Base-by-base conservation (phyloP, 2,888 invertebrate species). In the Andrena minutula region DNA sequence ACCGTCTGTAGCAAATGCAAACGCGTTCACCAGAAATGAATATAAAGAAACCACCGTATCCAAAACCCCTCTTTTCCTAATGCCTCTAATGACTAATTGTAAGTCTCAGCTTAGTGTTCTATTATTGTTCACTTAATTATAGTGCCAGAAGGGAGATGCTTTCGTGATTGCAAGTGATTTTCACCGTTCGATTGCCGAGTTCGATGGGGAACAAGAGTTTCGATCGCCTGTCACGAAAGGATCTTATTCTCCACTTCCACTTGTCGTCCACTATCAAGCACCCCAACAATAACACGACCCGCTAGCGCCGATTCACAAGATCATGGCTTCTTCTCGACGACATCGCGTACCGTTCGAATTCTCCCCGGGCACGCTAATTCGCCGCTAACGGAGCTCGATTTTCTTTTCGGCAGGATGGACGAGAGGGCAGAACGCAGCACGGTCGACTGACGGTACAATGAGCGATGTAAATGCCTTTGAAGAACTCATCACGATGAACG, bases 381-480 rank as follows among this genome's bases (percentile, higher is more conserved):
- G 28, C 60, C 16, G 53, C 20, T 84, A 79, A 84, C 56, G 16
- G 32, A 41, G 3, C 23, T 20, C 47, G 60, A 69, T 86, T 79
- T 77, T 81, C 47, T 83, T 79, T 82, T 58, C 61, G 23, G 58
- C 85, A 94, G 94, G 91, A 93, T 93, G 94, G 93, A 93, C 92
- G 94, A 93, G 93, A 90, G 92, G 94, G 93, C 92, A 92, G 91
- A 92, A 90, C 91, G 92, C 91, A 91, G 89, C 91, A 92, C 88
- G 92, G 92, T 93, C 90, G 92, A 93, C 90, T 93, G 91, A 93
- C 91, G 92, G 91, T 91, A 92, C 91, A 92, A 92, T 89, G 89
- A 88, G 89, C 90, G 90, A 89, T 86, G 75, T 75, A 84, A 86
- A 89, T 74, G 88, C 87, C 87, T 89, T 86, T 88, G 82, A 76